These are phyloP conservation scores for Gymnarchus niloticus DNA, from an alignment of 2,113 vertebrate genomes.

Conservation along the genomic window DNA sequence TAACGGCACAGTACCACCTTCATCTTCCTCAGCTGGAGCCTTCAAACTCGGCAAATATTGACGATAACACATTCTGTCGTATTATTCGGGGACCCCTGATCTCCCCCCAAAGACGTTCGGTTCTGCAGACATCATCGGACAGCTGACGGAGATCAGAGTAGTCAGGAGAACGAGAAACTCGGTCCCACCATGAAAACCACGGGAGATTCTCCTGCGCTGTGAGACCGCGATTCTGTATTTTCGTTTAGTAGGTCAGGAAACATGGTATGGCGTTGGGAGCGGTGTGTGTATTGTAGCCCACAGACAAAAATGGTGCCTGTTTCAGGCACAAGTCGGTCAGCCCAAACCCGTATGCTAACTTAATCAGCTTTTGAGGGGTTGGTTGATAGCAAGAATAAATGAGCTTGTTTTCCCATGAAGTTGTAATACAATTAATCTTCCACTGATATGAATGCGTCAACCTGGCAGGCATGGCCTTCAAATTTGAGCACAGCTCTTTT, in stretches of 20 bases:
- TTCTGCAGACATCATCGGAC: not conserved
- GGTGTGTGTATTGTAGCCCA: not conserved
- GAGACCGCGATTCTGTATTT: not conserved
- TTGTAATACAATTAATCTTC: not conserved
- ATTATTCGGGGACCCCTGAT: too few relatives aligned
- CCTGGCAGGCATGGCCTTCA: too few relatives aligned
- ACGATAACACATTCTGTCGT: too few relatives aligned
- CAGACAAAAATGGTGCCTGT: not conserved
- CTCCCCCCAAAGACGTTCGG: too few relatives aligned
- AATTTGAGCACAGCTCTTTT: not conserved
- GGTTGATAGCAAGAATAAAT: not conserved
- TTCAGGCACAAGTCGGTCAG: not conserved
- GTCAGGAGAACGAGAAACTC: not conserved
- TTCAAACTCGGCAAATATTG: too few relatives aligned
- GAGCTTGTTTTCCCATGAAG: not conserved
- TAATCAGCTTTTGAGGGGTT: slow-evolving; percentile 7
- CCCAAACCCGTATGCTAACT: not conserved
- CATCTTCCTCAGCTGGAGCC: too few relatives aligned
- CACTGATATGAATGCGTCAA: not conserved
- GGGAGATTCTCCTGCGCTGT: not conserved
- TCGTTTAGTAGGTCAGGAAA: slow-evolving; percentile 13
- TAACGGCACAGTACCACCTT: too few relatives aligned
- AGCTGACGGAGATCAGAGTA: not conserved
- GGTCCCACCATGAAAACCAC: not conserved
- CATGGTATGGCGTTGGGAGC: not conserved